Evolutionary conservation across 2,113 vertebrate species (phyloP).

Genomic region (Dascyllus trimaculatus): DNA sequence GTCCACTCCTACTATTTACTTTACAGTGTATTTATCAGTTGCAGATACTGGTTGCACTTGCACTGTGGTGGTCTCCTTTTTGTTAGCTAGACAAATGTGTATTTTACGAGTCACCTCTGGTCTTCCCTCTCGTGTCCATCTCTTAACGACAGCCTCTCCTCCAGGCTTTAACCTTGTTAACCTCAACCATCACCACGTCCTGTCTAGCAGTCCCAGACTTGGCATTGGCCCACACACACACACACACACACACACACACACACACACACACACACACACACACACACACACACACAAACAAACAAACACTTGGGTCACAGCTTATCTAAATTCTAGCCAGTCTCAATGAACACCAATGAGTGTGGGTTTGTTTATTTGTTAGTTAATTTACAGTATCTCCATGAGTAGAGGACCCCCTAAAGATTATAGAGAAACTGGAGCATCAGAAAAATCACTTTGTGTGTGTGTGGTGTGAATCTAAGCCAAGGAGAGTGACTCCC

Average conservation of each 20-base stretch:
- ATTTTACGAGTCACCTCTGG: too few relatives aligned
- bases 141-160: constrained; percentile 16
- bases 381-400: constrained; percentile 49
- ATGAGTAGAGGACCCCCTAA: constrained; percentile 9
- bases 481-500: neutral
- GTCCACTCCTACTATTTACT: too few relatives aligned
- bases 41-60: too few relatives aligned
- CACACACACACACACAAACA: too few relatives aligned
- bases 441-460: neutral
- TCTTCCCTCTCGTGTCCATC: neutral
- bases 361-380: constrained; percentile 42
- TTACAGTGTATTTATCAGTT: too few relatives aligned
- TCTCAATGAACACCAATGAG: constrained; percentile 7
- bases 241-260: neutral
- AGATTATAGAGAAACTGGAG: constrained; percentile 26
- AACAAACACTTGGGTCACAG: neutral
- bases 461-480: neutral
- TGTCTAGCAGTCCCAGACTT: constrained; percentile 20
- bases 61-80: too few relatives aligned
- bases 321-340: constrained; percentile 25
- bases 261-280: neutral
- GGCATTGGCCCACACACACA: neutral
- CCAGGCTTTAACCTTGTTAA: constrained; percentile 31
- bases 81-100: too few relatives aligned
- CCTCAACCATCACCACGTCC: constrained; percentile 31